These are phyloP conservation scores for Scolopax bukidnonensis DNA, from an alignment of 2,797 vertebrate species.

Conservation along the genomic window DNA sequence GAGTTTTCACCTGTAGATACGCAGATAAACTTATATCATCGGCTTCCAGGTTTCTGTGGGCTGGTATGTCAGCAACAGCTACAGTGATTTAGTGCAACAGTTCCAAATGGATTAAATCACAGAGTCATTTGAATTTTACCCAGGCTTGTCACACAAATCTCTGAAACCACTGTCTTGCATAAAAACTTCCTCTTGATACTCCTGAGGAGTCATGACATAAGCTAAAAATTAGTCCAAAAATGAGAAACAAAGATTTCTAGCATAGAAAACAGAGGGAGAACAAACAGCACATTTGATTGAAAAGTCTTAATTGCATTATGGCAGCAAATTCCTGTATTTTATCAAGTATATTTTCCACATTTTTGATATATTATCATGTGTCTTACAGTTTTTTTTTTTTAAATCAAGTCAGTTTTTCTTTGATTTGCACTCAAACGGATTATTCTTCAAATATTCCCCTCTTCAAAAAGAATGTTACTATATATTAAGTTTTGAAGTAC, in stretches of 20 bases:
- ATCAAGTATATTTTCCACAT: not conserved
- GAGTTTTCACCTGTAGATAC: slow-evolving; percentile 75
- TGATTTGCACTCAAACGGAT: not conserved
- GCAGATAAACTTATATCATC: slow-evolving; percentile 71
- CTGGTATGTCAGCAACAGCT: slow-evolving; percentile 68
- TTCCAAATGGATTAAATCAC: slow-evolving; percentile 80
- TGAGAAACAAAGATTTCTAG: not conserved
- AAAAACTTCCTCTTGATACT: slow-evolving; percentile 75
- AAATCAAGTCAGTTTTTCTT: not conserved
- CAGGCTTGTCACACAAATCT: slow-evolving; percentile 79
- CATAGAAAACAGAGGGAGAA: not conserved
- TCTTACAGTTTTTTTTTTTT: not conserved
- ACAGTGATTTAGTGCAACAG: slow-evolving; percentile 78
- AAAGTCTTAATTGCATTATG: not conserved
- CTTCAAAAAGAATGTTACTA: not conserved
- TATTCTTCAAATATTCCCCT: not conserved
- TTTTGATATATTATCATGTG: not conserved
- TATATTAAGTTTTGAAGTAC: not conserved
- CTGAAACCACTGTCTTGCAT: slow-evolving; percentile 76
- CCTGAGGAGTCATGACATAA: slow-evolving; percentile 50
- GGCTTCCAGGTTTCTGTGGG: slow-evolving; percentile 72
- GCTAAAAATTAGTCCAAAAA: slow-evolving; percentile 51
- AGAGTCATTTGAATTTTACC: slow-evolving; percentile 82
- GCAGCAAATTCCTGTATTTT: not conserved
- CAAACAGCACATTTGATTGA: not conserved